These are phyloP conservation scores for Didymodactylos carnosus DNA, from an alignment of 2,888 invertebrate genomes.

Conservation along the genomic window DNA sequence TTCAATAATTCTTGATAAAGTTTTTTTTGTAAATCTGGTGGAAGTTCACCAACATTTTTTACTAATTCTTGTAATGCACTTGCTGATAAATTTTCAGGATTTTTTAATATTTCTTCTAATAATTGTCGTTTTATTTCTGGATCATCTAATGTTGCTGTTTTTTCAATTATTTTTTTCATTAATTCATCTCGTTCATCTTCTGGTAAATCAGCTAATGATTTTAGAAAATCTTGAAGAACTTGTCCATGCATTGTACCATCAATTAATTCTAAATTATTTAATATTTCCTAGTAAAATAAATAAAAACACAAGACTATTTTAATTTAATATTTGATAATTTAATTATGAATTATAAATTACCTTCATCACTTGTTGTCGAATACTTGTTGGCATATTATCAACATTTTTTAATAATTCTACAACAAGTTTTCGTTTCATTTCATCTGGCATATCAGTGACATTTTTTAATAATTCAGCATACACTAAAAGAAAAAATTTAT, in stretches of 20 bases:
- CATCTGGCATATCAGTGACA: not conserved
- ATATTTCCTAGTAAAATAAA: too few relatives aligned
- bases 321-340: too few relatives aligned
- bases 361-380: not conserved
- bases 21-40: not conserved
- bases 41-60: not conserved
- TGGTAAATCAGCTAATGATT: not conserved
- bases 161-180: not conserved
- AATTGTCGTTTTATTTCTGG: not conserved
- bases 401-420: not conserved
- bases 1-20: not conserved
- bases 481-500: not conserved
- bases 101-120: not conserved
- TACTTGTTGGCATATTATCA: not conserved
- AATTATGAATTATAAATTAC: too few relatives aligned
- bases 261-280: not conserved
- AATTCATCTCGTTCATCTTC: not conserved
- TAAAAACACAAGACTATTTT: too few relatives aligned
- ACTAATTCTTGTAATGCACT: not conserved
- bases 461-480: not conserved
- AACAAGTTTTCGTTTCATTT: not conserved
- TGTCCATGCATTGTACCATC: not conserved
- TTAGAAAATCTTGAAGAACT: not conserved
- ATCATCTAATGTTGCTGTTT: not conserved
- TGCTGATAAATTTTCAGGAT: not conserved